These are phyloP conservation scores for Sphyrna mokarran DNA, from an alignment of 2,113 vertebrate species.

Conservation along the genomic window DNA sequence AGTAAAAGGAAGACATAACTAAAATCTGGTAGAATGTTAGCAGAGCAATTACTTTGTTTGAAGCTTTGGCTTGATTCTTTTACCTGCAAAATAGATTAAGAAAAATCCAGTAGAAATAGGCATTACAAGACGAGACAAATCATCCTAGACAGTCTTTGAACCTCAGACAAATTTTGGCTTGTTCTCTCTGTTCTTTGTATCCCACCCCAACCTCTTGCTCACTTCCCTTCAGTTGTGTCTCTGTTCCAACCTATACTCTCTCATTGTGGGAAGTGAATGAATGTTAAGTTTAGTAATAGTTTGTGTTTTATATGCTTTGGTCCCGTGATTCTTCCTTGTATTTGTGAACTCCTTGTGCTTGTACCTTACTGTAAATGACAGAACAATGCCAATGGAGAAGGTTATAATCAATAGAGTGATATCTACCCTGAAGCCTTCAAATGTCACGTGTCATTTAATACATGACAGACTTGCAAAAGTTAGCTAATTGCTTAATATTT, in stretches of 20 bases:
- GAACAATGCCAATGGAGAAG: background rate
- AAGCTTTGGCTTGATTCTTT: background rate
- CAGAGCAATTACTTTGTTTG: background rate
- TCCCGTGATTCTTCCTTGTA: background rate
- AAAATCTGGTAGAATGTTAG: background rate
- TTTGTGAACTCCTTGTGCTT: background rate
- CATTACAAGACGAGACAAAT: background rate
- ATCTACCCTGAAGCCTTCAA: background rate
- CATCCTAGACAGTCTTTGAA: no score
- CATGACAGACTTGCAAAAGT: background rate
- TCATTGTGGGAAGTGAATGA: background rate
- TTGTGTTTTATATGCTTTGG: background rate
- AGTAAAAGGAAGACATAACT: background rate
- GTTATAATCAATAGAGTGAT: background rate
- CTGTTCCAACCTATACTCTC: no score
- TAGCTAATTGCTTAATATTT: background rate
- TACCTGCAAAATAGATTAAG: background rate
- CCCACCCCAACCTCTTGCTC: no score
- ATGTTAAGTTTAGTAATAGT: background rate
- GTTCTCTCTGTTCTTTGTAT: no score
- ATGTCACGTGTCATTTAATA: background rate
- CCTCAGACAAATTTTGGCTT: no score
- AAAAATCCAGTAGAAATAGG: background rate
- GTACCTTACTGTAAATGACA: background rate
- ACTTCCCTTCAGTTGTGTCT: no score